phyloP scores from a whole-genome alignment of 2,113 vertebrate species.

The Phaethon lepturus region DNA sequence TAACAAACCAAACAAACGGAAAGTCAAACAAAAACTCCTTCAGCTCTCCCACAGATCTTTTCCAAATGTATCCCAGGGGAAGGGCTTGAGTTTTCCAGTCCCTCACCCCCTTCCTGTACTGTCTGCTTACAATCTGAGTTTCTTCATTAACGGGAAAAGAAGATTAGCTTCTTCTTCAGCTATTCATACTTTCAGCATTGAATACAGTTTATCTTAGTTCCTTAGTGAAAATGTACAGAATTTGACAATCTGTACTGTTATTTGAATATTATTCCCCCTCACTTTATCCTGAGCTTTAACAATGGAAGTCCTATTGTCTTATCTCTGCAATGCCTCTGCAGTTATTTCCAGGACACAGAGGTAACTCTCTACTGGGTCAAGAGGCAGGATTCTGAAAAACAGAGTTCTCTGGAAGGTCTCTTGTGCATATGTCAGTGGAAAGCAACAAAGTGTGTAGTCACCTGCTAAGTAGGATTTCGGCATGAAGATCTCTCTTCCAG shows the following conservation, averaged over 20 bases:
- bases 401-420: not conserved
- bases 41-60: slow-evolving; percentile 52
- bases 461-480: not conserved
- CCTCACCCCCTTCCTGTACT: slow-evolving; percentile 15
- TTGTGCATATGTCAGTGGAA: not conserved
- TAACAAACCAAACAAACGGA: slow-evolving; percentile 14
- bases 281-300: not conserved
- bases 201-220: not conserved
- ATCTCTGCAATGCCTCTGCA: not conserved
- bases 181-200: not conserved
- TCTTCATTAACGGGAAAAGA: slow-evolving; percentile 6
- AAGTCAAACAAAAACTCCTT: slow-evolving; percentile 58
- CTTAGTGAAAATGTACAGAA: not conserved
- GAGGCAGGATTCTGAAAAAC: not conserved
- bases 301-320: not conserved
- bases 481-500: not conserved
- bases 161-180: not conserved
- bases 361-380: not conserved
- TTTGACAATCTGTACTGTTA: not conserved
- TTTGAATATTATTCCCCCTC: not conserved
- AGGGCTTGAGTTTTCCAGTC: slow-evolving; percentile 10
- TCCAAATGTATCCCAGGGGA: slow-evolving; percentile 52
- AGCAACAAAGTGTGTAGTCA: not conserved
- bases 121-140: not conserved
- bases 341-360: not conserved